Base-by-base conservation (phyloP, 2,888 invertebrate species). In the Eumacrocentrus americanus region DNA sequence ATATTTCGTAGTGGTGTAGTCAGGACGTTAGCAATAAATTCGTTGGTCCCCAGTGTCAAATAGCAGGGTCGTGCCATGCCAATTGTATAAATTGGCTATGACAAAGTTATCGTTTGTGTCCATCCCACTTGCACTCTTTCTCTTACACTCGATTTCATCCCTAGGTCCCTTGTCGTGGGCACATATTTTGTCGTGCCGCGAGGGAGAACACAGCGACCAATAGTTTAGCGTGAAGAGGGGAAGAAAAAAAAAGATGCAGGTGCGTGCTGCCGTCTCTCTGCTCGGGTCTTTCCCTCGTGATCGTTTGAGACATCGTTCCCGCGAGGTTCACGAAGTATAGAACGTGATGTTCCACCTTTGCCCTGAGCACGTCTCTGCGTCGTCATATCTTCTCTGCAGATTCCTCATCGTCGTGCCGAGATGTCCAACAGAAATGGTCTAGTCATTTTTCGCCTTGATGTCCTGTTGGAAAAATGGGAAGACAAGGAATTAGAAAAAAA, bases 21-120 rank as follows among this genome's bases (percentile, higher is more conserved):
- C 61, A 62, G 44, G 63, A 68, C 70, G 71, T 71, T 72, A 73
- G 72, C 73, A 74, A 78, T 79, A 79, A 79, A 79, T 79, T 78
- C 72, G 72, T 70, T 52, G 67, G 70, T 80, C 80, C 80, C 80
- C 65, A 71, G 76, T 73, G 79, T 67, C 75, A 62, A 78, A 80
- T 80, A 72, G 67, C 72, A 65, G 69, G 62, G 65, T 56, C 55
- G 42, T 67, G 68, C 67, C 67, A 66, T 69, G 69, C 73, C 79
- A 79, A 79, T 80, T 77, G 78, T 78, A 77, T 74, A 80, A 79
- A 80, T 80, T 79, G 80, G 71, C 76, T 76, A 76, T 78, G 80
- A 80, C 79, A 80, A 80, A 80, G 72, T 80, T 80, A 80, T 79
- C 75, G 75, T n/a, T n/a, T n/a, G n/a, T 73, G 54, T 37, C 16